Evolutionary conservation across 2,113 vertebrate genomes (phyloP), one percentile per base, ranked within the genome.

Genomic region (Sporophila hypoxantha): DNA sequence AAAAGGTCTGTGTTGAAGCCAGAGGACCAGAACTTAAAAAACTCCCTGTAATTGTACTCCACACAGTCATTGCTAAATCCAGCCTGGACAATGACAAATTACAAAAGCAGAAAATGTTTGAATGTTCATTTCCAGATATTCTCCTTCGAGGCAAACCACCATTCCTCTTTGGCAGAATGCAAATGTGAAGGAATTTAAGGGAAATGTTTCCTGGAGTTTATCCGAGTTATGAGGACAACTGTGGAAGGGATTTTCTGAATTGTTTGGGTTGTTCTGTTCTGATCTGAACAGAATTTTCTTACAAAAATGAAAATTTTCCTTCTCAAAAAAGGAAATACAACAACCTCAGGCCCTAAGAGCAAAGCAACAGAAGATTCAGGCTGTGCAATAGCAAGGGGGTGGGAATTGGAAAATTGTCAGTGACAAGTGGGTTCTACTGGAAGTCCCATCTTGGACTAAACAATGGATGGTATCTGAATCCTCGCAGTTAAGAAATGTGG

Each of bases 401-500:
- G 36, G 52, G 32, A 66, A 59, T 17, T 83, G 23, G 39, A n/a
- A 53, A 91, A 84, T 30, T 68, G 34, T 34, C 89, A 80, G 41
- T 47, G 85, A 76, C 74, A 93, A 92, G 80, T 66, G 76, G 55
- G 50, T 81, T 85, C 47, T 11, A 44, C 25, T 94, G 89, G 64
- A 89, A 83, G 37, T n/a, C 53, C 32, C 73, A 50, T 55, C 87
- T 61, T 46, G 66, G 85, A 81, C 46, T 73, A 66, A 76, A 91
- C 92, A 94, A 94, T 81, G 65, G 92, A n/a, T 52, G 62, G 50
- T 47, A 44, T 90, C 90, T 65, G 42, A 64, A 76, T 92, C 65
- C 79, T 86, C 5, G 57, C 83, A 49, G 79, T 91, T 78, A 52
- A 85, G 82, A 92, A 92, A 93, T 85, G 86, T 88, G 83, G 65